Percentiles rank a stretch among this genome's conserved stretches.
These are phyloP conservation scores for Cardiocondyla obscurior DNA, from an alignment of 1,140 invertebrate species.

Conservation along the genomic window DNA sequence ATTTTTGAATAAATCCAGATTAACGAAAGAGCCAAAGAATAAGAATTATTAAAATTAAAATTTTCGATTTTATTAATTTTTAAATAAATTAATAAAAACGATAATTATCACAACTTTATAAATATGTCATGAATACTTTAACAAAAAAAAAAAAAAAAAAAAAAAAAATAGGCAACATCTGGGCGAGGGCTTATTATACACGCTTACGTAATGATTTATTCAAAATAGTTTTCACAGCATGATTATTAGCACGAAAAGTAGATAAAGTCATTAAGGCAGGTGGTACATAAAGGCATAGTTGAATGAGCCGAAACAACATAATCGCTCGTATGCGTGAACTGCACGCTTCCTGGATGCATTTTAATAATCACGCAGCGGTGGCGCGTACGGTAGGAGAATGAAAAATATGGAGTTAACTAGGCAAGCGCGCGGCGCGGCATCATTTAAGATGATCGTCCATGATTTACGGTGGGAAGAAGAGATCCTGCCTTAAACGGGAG, in stretches of 20 bases:
- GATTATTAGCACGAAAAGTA: conserved; percentile 21
- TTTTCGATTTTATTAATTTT: not conserved
- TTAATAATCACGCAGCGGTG: conserved; percentile 27
- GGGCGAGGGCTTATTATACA: not conserved
- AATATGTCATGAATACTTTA: not conserved
- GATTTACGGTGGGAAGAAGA: conserved; percentile 79
- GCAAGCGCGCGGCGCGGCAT: conserved; percentile 36
- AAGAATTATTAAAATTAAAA: not conserved
- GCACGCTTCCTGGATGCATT: conserved; percentile 36
- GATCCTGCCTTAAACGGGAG: conserved; percentile 74
- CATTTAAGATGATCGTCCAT: conserved; percentile 74
- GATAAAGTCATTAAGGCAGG: conserved; percentile 39
- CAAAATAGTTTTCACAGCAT: not conserved
- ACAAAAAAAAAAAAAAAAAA: no score
- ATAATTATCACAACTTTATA: not conserved
- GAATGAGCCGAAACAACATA: conserved; percentile 50
- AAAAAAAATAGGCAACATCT: not conserved
- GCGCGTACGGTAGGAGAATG: not conserved
- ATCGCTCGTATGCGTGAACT: conserved; percentile 22
- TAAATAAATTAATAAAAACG: not conserved
- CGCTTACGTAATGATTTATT: not conserved
- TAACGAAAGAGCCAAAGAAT: not conserved
- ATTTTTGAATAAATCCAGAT: not conserved
- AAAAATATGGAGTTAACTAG: conserved; percentile 37
- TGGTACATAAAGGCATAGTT: not conserved